Evolutionary conservation across 2,888 invertebrate genomes (phyloP), one percentile per base, ranked within the genome.

Genomic region (Caenorhabditis virilis): DNA sequence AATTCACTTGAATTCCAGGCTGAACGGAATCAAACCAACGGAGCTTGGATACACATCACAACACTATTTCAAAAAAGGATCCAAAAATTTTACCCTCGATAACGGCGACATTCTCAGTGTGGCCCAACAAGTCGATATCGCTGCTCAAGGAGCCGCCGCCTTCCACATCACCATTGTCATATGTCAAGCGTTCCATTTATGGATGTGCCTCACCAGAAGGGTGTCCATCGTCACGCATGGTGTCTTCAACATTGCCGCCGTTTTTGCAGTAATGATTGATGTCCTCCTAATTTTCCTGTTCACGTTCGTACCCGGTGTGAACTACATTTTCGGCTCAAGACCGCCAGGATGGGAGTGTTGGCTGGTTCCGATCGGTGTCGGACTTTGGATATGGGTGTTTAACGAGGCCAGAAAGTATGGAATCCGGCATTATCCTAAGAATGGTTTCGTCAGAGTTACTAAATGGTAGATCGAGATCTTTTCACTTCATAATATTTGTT

Each of bases 171-270:
- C 71, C 18, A 51, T 65, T 13, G 64, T 69, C 26, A 56, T 63
- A 22, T 57, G 48, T 30, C 61, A 69, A 38, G 67, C 66, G n/a
- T 74, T 70, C 60, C 75, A 78, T 49, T 42, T 77, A 20, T 74
- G 69, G 67, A 72, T 70, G 66, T 77, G 77, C 62, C 59, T 74
- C 22, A 78, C 78, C n/a, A 61, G 77, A 25, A 61, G 78, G 22
- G 68, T 73, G 13, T 78, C 78, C 9, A 56, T 78, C 23, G 76
- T 78, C 62, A 51, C 39, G 9, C 77, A 78, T 52, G 75, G 77
- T 39, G 63, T 78, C 49, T 62, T 59, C 25, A 78, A 78, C 51
- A 65, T 65, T 56, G 54, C 66, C 9, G 65, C 65, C 15, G 54
- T 72, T 18, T 61, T 64, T 13, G 76, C 77, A 7, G 72, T 76